These are phyloP conservation scores for Noctua comes DNA, from an alignment of 2,888 invertebrate species.

Conservation along the genomic window DNA sequence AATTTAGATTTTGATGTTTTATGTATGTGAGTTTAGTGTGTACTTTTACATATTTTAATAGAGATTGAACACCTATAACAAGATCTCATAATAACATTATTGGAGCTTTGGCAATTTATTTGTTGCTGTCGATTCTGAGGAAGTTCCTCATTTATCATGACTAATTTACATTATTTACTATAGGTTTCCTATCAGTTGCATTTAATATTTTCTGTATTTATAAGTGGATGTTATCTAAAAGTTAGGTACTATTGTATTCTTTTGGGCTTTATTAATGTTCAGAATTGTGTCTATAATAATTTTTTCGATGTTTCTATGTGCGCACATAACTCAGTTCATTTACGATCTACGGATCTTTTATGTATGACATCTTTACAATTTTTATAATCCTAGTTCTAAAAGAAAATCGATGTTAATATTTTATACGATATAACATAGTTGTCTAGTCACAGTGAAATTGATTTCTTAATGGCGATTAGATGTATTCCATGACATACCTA, in stretches of 20 bases:
- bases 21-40: constrained; percentile 43
- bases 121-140: constrained; percentile 41
- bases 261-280: constrained; percentile 50
- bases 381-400: constrained; percentile 63
- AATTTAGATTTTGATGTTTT: constrained; percentile 61
- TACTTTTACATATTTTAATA: constrained; percentile 47
- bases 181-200: constrained; percentile 72
- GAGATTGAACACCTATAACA: constrained; percentile 54
- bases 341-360: constrained; percentile 31
- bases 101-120: constrained; percentile 32
- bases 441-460: constrained; percentile 71
- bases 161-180: constrained; percentile 52
- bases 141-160: constrained; percentile 46
- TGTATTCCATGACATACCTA: constrained; percentile 66
- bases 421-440: constrained; percentile 63
- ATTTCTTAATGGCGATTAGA: constrained; percentile 48
- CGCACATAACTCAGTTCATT: constrained; percentile 41
- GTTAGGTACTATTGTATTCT: constrained; percentile 53
- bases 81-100: constrained; percentile 62
- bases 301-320: constrained; percentile 29
- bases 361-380: constrained; percentile 53
- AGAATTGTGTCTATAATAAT: constrained; percentile 36
- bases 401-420: constrained; percentile 65
- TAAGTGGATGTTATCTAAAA: constrained; percentile 61
- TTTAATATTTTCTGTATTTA: constrained; percentile 65